Conservation (phyloP, 2,797 vertebrate species). For the Pseudopleuronectes americanus region DNA sequence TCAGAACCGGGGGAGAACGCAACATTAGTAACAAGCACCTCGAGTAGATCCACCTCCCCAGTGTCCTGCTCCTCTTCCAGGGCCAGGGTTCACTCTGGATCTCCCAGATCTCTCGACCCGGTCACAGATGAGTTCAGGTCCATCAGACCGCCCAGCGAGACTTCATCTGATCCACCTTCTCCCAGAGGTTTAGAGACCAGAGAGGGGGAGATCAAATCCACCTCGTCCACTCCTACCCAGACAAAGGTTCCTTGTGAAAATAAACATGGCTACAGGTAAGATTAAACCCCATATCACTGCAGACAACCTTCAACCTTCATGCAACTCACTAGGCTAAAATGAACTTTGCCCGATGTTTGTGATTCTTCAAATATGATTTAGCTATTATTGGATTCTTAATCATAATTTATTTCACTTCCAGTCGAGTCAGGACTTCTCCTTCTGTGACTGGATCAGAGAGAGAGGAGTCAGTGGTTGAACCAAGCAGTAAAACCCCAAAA, state of each 20-base stretch:
- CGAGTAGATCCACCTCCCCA: constrained; percentile 53
- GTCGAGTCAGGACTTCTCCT: constrained; percentile 42
- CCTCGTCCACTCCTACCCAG: constrained; percentile 42
- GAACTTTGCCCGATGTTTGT: background rate
- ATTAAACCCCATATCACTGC: constrained; percentile 6
- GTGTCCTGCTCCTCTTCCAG: constrained; percentile 16
- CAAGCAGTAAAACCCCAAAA: background rate
- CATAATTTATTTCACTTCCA: constrained; percentile 11
- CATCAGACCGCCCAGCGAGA: constrained; percentile 39
- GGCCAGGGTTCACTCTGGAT: constrained; percentile 34
- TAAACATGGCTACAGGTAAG: constrained; percentile 71
- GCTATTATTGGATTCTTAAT: background rate
- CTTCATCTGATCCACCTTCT: constrained; percentile 44
- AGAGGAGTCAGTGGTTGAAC: constrained; percentile 65
- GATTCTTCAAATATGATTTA: background rate
- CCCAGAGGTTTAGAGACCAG: constrained; percentile 55
- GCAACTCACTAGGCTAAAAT: background rate
- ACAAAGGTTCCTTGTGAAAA: constrained; percentile 64
- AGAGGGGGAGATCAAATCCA: constrained; percentile 62
- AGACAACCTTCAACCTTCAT: background rate
- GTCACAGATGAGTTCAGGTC: constrained; percentile 37
- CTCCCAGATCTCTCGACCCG: constrained; percentile 36
- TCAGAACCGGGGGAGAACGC: constrained; percentile 35
- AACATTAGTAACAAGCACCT: constrained; percentile 29
- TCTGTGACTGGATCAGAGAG: constrained; percentile 41